phyloP scores from a whole-genome alignment of 2,888 invertebrate genomes.

The Acanthoscelides obtectus region DNA sequence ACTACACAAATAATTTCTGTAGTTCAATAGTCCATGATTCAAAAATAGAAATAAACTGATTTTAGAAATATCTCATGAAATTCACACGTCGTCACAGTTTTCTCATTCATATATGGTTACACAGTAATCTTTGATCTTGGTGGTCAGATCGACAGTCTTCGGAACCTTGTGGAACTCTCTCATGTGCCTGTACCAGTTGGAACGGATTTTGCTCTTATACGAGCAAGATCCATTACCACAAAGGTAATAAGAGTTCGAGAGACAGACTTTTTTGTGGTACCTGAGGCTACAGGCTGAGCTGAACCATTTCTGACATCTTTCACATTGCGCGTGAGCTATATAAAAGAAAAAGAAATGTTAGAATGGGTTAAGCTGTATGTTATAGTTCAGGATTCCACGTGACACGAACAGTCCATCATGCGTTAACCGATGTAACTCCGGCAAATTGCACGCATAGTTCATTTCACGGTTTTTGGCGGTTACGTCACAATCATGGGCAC shows the following conservation, averaged over 20 bases:
- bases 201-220: slow-evolving; percentile 14
- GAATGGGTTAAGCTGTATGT: too few relatives aligned
- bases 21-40: too few relatives aligned
- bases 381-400: too few relatives aligned
- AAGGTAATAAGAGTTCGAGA: slow-evolving; percentile 9
- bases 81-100: slow-evolving; percentile 1
- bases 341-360: not conserved
- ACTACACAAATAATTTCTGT: too few relatives aligned
- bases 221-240: slow-evolving; percentile 13
- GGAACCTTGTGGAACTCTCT: slow-evolving; percentile 11
- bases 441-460: too few relatives aligned
- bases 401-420: too few relatives aligned
- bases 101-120: slow-evolving; percentile 28
- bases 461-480: too few relatives aligned
- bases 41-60: too few relatives aligned
- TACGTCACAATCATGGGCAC: too few relatives aligned
- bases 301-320: not conserved
- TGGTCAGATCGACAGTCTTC: slow-evolving; percentile 9
- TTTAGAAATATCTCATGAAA: not conserved
- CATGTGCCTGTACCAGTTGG: slow-evolving; percentile 22
- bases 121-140: slow-evolving; percentile 38
- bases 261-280: slow-evolving; percentile 7
- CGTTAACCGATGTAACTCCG: too few relatives aligned
- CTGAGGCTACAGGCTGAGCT: not conserved
- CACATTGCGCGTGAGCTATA: not conserved